Evolutionary conservation across 2,888 invertebrate genomes (phyloP).

Genomic region (Lasioglossum villosulum): DNA sequence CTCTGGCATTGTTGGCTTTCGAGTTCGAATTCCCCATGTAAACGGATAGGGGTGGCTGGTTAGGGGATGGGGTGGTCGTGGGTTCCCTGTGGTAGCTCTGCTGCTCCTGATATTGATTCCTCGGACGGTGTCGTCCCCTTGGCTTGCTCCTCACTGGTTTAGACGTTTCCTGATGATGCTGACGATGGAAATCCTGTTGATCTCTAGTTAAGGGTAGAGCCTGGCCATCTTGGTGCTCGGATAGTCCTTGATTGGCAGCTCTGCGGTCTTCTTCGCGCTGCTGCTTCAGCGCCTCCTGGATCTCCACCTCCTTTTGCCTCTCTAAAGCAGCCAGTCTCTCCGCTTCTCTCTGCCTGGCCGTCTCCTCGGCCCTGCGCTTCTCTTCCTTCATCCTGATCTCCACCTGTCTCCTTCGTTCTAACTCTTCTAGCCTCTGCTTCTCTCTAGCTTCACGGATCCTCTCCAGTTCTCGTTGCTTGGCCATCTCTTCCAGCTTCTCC

Average conservation of each 20-base stretch:
- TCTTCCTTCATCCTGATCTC: constrained; percentile 77
- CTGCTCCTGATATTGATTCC: constrained; percentile 64
- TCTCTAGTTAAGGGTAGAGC: constrained; percentile 70
- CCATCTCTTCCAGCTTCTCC: constrained; percentile 77
- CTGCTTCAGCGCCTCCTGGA: constrained; percentile 65
- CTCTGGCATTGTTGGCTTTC: constrained; percentile 85
- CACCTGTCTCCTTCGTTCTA: constrained; percentile 72
- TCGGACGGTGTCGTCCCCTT: constrained; percentile 53
- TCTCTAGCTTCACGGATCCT: constrained; percentile 77
- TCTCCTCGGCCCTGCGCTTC: constrained; percentile 67
- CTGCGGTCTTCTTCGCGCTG: constrained; percentile 63
- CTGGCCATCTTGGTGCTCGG: constrained; percentile 56
- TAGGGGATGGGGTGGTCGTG: constrained; percentile 85
- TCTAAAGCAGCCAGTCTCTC: constrained; percentile 71
- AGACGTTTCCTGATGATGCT: constrained; percentile 73
- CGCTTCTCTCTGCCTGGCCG: constrained; percentile 70
- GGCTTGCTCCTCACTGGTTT: constrained; percentile 56
- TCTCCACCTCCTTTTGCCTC: constrained; percentile 75
- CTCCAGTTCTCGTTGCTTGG: constrained; percentile 78
- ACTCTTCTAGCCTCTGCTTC: constrained; percentile 77
- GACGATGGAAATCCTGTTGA: constrained; percentile 73
- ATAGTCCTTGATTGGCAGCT: neutral
- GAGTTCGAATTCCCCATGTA: constrained; percentile 87
- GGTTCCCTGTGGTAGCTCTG: constrained; percentile 54
- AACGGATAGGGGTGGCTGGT: constrained; percentile 94